These are phyloP conservation scores for Siderastrea siderea DNA, from an alignment of 92 coral and sea anemone species.

Conservation along the genomic window DNA sequence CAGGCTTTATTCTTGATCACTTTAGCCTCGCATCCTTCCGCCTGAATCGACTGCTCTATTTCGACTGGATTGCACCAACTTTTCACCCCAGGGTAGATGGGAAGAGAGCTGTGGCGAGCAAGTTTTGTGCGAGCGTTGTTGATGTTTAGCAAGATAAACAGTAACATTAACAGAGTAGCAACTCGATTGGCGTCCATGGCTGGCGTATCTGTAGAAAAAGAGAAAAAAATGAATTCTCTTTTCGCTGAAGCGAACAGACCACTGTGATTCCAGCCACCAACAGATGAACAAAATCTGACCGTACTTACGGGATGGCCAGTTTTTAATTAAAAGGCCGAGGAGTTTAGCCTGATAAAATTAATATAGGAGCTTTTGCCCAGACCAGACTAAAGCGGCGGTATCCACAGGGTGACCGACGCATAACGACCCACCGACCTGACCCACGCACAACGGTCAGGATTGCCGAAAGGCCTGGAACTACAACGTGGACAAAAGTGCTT, in stretches of 20 bases:
- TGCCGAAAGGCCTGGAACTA: no score
- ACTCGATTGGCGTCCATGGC: background rate
- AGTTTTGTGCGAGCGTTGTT: background rate
- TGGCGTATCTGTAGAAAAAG: background rate
- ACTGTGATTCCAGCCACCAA: no score
- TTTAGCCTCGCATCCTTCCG: constrained; percentile 57
- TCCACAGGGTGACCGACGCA: no score
- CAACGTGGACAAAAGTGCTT: no score
- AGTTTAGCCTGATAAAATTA: no score
- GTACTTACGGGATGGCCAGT: no score
- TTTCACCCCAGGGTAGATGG: constrained; percentile 23
- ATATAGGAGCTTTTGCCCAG: no score
- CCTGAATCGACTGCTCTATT: constrained; percentile 61
- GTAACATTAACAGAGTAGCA: background rate
- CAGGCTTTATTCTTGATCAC: constrained; percentile 76
- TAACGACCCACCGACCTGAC: no score
- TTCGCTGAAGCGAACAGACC: background rate
- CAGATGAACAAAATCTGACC: no score
- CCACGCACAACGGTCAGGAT: no score
- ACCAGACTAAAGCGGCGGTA: no score
- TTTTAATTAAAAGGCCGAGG: no score
- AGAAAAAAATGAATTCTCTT: background rate
- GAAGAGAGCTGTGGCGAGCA: constrained; percentile 4
- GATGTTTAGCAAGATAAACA: background rate
- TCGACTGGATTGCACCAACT: constrained; percentile 77